Evolutionary conservation across 2,797 vertebrate genomes (phyloP), one percentile per base, ranked within the genome.

Genomic region (Phataginus tricuspis): DNA sequence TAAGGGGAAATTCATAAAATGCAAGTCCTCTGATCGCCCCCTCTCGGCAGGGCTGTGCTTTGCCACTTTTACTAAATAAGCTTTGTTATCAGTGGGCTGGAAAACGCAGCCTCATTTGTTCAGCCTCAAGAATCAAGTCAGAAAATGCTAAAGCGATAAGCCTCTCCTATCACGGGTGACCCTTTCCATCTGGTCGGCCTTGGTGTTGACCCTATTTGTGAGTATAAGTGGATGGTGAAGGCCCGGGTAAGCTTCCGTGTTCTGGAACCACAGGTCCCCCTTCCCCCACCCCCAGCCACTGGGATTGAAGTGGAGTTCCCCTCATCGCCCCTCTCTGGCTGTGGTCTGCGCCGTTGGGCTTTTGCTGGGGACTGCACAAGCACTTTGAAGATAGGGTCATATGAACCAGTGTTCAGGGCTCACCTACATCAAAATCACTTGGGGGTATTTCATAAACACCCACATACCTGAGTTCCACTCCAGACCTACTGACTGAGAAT

Each of bases 1-100:
- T 92, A 92, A 74, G 64, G 25, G 16, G 27, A 42, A 6, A 23
- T 80, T 97, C 96, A 98, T 96, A 72, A 96, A 95, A 96, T 93
- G 71, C 91, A 98, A 25, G 89, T 93, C 39, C 64, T 94, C 42
- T 53, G 14, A 89, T 69, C 7, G n/a, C 8, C 72, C 25, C 4
- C 89, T 96, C 80, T 84, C 87, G 25, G 1, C 18, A 63, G 9
- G 86, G 42, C 89, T 69, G 90, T 57, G 21, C 42, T 94, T 94
- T 97, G 79, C 88, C 68, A 79, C 90, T 97, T 98, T 94, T 96
- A 88, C 77, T 97, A 96, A 93, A 87, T 97, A 77, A 90, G 96
- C 75, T 95, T 95, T 66, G 85, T 83, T 98, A 96, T 97, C 98
- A 97, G 13, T 98, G 97, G 93, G 83, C 97, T 97, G 97, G 98